A percentile compares a stretch with the other conserved stretches of the same genome.
Conservation (phyloP, 2,113 vertebrate species). For the Solea solea region DNA sequence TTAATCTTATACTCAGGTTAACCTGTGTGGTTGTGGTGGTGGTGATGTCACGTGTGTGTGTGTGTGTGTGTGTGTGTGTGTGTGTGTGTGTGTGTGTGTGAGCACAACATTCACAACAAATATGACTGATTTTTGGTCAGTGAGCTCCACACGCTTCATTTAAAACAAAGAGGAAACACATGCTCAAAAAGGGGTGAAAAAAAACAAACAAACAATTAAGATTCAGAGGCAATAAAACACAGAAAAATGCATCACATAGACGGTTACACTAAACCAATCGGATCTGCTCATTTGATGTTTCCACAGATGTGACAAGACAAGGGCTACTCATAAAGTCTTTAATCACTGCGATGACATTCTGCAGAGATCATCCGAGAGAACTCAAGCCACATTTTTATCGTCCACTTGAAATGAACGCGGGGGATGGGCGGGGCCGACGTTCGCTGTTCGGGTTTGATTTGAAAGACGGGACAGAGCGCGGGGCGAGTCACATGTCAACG, state of each 20-base stretch:
- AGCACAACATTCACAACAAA: too few relatives aligned
- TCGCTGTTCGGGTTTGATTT: conserved; percentile 50
- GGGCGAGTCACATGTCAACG: conserved; percentile 71
- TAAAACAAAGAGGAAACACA: neutral
- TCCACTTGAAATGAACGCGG: neutral
- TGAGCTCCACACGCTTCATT: neutral
- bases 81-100: conserved; percentile 3
- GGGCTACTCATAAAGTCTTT: neutral
- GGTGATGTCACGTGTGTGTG: conserved; percentile 3
- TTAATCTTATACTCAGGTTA: conserved; percentile 48
- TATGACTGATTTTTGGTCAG: conserved; percentile 24
- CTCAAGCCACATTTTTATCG: neutral
- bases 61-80: conserved; percentile 2
- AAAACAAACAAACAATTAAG: neutral
- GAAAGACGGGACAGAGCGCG: conserved; percentile 55
- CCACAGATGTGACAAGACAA: neutral
- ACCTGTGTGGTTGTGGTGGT: neutral
- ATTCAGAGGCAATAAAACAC: neutral
- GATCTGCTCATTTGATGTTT: conserved; percentile 15
- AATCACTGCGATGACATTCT: neutral
- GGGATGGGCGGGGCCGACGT: conserved; percentile 9
- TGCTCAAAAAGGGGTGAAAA: neutral
- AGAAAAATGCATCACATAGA: neutral
- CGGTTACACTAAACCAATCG: neutral
- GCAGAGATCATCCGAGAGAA: neutral